Evolutionary conservation across 2,888 invertebrate species (phyloP).

Genomic region (Trissolcus brochymenae): DNA sequence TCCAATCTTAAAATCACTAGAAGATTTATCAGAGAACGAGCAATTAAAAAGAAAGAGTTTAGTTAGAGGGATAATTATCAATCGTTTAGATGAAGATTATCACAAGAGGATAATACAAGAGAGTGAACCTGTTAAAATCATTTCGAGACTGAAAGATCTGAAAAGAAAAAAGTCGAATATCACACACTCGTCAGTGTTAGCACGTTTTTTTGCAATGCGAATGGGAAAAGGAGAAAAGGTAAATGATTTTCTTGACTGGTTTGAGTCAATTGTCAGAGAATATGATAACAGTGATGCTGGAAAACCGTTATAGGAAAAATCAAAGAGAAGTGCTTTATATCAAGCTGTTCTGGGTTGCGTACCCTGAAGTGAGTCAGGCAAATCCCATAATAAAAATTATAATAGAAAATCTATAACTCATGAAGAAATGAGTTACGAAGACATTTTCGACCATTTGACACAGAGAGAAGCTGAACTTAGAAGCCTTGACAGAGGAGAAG

Average conservation of each 20-base stretch:
- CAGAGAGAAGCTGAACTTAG: slow-evolving; percentile 6
- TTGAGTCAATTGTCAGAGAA: background rate
- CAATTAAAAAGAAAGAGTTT: background rate
- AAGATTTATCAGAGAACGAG: background rate
- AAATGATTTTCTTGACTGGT: slow-evolving; percentile 1
- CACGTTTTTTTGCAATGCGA: background rate
- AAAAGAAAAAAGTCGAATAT: slow-evolving; percentile 5
- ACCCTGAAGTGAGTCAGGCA: background rate
- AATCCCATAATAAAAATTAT: too few relatives aligned
- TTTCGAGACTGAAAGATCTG: background rate
- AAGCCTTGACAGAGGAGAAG: slow-evolving; percentile 5
- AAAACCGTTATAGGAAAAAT: background rate
- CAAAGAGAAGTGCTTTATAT: slow-evolving; percentile 3
- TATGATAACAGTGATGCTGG: slow-evolving; percentile 9
- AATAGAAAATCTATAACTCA: background rate
- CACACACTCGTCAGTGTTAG: slow-evolving; percentile 3
- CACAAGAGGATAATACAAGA: slow-evolving; percentile 3
- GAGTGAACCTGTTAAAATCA: background rate
- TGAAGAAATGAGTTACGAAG: slow-evolving; percentile 3
- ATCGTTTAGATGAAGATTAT: slow-evolving; percentile 6
- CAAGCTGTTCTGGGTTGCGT: background rate
- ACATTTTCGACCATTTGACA: background rate
- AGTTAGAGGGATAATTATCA: slow-evolving; percentile 5
- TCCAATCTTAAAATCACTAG: background rate
- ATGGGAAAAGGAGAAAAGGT: background rate